Evolutionary conservation across 1,140 invertebrate species (phyloP), one percentile per base, ranked within the genome.

Genomic region (Ips nitidus): DNA sequence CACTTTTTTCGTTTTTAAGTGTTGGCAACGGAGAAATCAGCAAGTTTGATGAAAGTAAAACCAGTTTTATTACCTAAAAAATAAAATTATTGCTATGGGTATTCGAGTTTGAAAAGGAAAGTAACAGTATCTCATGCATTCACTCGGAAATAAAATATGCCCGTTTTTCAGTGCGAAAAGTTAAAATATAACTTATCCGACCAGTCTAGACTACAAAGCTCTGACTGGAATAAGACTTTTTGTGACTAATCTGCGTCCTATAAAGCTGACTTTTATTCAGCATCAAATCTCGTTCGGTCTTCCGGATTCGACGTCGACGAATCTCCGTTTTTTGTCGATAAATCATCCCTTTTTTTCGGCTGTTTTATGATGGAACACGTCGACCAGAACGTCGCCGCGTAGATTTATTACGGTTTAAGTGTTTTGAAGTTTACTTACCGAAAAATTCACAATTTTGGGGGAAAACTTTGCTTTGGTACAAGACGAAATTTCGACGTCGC

Each of bases 231-330:
- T 22, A 50, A 50, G n/a, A 52, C 61, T 47, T 63, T 52, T 63
- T 63, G 40, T 41, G 4, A 40, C 45, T 63, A 63, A 63, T 63
- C 61, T 63, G 61, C 61, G 47, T 63, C 43, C 45, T 45, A 63
- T 63, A 63, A 63, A 63, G 61, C 61, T 63, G 61, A 63, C 61
- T 63, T 63, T 63, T 52, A 45, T 63, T 63, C 61, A 52, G 45
- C 61, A 63, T 61, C 59, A 61, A 61, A 61, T 61, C 43, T 47
- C 59, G 59, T 47, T 63, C 61, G 45, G 42, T 63, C 61, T 63
- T 63, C 61, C 61, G 61, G 61, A 52, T 52, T 63, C 45, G 45
- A 38, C 41, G 7, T 50, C 45, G 58, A 42, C 58, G 58, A 42
- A 60, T 60, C 58, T 60, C 58, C 61, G 45, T 63, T 60, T 63